Evolutionary conservation across 2,113 vertebrate genomes (phyloP).

Genomic region (Rutilus rutilus): DNA sequence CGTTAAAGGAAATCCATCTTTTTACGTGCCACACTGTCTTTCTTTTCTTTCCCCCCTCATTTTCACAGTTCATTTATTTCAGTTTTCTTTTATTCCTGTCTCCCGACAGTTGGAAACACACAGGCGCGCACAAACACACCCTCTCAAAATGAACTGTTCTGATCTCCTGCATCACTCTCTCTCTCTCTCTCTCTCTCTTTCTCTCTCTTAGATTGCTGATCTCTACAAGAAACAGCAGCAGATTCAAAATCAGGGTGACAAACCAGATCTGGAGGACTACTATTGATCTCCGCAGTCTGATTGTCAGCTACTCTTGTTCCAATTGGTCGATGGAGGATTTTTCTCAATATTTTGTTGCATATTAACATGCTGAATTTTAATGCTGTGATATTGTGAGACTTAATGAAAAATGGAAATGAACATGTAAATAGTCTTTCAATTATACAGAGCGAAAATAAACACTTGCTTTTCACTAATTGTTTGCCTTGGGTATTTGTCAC

Average conservation of each 20-base stretch:
- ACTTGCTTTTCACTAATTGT: not conserved
- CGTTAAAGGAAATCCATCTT: slow-evolving; percentile 42
- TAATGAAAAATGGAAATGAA: slow-evolving; percentile 22
- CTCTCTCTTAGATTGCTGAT: slow-evolving; percentile 80
- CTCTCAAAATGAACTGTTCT: not conserved
- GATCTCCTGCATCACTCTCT: not conserved
- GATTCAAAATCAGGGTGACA: slow-evolving; percentile 87
- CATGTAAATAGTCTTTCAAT: slow-evolving; percentile 52
- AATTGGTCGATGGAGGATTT: not conserved
- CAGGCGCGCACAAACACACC: not conserved
- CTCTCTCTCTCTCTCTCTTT: slow-evolving; percentile 37
- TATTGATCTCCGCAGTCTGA: slow-evolving; percentile 71
- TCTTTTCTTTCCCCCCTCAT: slow-evolving; percentile 18
- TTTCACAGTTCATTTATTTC: slow-evolving; percentile 35
- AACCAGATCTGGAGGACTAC: slow-evolving; percentile 78
- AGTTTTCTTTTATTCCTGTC: slow-evolving; percentile 33
- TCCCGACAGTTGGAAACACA: not conserved
- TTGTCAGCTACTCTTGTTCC: not conserved
- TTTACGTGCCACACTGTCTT: slow-evolving; percentile 9
- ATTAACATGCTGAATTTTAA: slow-evolving; percentile 28
- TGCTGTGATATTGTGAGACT: slow-evolving; percentile 17
- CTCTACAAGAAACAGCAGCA: slow-evolving; percentile 89
- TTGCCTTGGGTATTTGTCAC: slow-evolving; percentile 3
- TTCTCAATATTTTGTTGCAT: not conserved
- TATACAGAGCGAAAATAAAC: slow-evolving; percentile 40